Evolutionary conservation across 1,140 invertebrate genomes (phyloP).

Genomic region (Aleiodes sp.): DNA sequence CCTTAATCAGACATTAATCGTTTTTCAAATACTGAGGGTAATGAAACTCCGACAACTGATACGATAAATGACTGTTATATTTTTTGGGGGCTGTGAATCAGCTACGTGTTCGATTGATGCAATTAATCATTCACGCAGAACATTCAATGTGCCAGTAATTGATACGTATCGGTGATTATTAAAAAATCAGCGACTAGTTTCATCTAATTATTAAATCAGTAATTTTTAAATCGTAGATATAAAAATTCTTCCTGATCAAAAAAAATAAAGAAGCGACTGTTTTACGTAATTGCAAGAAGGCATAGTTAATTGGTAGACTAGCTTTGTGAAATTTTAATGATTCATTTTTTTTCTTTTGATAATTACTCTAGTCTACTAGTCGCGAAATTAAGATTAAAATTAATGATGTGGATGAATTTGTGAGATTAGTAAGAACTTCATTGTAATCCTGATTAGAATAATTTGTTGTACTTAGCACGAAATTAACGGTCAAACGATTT

Average conservation of each 20-base stretch:
- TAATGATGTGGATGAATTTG: slow-evolving; percentile 5
- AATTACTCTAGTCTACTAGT: slow-evolving; percentile 20
- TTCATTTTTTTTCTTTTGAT: neutral
- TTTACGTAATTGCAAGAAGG: neutral
- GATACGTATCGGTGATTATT: slow-evolving; percentile 2
- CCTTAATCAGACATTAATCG: neutral
- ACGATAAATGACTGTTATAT: neutral
- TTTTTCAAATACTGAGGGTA: neutral
- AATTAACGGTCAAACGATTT: neutral
- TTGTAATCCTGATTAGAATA: neutral
- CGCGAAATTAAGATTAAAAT: neutral
- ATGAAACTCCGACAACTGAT: neutral
- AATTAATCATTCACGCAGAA: neutral
- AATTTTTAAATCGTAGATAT: neutral
- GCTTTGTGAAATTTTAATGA: neutral
- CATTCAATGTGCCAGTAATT: slow-evolving; percentile 12
- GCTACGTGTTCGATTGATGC: neutral
- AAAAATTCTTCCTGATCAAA: neutral
- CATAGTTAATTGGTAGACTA: slow-evolving; percentile 9
- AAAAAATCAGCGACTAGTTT: neutral
- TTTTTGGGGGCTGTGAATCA: neutral
- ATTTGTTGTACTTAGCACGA: neutral
- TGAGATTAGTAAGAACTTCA: neutral
- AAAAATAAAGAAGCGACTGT: neutral
- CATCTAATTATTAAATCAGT: neutral